Evolutionary conservation across 1,140 invertebrate genomes (phyloP).

Genomic region (Drosophila biarmipes): DNA sequence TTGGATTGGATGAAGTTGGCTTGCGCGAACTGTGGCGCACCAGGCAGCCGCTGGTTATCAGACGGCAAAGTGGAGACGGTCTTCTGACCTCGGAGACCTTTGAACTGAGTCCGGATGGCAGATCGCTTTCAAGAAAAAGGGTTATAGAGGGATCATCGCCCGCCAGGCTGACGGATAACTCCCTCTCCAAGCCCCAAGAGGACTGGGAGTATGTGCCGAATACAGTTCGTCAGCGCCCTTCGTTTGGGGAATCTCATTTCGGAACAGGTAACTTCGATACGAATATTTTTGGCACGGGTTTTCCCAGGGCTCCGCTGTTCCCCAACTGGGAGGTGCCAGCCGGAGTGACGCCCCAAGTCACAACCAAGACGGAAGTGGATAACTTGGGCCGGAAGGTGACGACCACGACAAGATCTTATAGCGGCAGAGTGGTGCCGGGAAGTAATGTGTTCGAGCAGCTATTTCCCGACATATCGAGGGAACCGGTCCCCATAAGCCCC

Average conservation of each 20-base stretch:
- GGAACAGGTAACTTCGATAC: not conserved
- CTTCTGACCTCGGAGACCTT: slow-evolving; percentile 34
- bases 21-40: slow-evolving; percentile 52
- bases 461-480: slow-evolving; percentile 14
- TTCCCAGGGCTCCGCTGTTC: not conserved
- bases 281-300: slow-evolving; percentile 20
- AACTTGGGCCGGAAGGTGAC: slow-evolving; percentile 50
- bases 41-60: slow-evolving; percentile 49
- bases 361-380: slow-evolving; percentile 55
- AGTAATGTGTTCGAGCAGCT: slow-evolving; percentile 4
- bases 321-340: slow-evolving; percentile 34
- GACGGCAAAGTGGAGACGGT: slow-evolving; percentile 20
- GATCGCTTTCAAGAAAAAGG: not conserved
- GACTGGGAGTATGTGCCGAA: slow-evolving; percentile 54
- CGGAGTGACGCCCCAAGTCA: slow-evolving; percentile 43
- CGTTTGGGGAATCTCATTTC: not conserved
- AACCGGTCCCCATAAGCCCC: slow-evolving; percentile 6
- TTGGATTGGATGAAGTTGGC: slow-evolving; percentile 35
- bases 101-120: slow-evolving; percentile 30
- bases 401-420: slow-evolving; percentile 32
- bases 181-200: slow-evolving; percentile 31
- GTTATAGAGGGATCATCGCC: not conserved
- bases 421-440: not conserved
- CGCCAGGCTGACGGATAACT: not conserved
- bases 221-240: not conserved